These are phyloP conservation scores for Phyllotreta striolata DNA, from an alignment of 2,888 invertebrate genomes.

Conservation along the genomic window DNA sequence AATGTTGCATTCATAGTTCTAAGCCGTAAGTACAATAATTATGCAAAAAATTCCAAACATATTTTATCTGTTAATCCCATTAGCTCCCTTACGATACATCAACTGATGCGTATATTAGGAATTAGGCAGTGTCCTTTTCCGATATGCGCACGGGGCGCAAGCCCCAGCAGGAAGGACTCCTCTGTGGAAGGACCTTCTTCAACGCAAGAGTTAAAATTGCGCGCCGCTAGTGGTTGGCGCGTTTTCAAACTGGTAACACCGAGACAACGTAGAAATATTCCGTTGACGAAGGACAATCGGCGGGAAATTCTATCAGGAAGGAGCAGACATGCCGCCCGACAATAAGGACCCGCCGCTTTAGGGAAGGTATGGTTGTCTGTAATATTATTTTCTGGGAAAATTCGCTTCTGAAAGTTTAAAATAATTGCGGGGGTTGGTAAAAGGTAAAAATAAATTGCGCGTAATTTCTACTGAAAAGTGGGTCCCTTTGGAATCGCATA, in stretches of 20 bases:
- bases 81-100: background rate
- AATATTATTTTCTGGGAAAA: background rate
- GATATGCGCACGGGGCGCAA: slow-evolving; percentile 31
- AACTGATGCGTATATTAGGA: slow-evolving; percentile 1
- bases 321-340: slow-evolving; percentile 56
- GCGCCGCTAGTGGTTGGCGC: slow-evolving; percentile 45
- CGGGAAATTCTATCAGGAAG: background rate
- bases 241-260: slow-evolving; percentile 46
- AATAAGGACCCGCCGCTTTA: slow-evolving; percentile 12
- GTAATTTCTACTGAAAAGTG: too few species aligned
- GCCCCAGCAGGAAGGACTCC: slow-evolving; percentile 30
- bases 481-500: too few species aligned
- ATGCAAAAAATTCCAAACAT: too few species aligned
- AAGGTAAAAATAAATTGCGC: too few species aligned
- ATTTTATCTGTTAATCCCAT: too few species aligned
- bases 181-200: slow-evolving; percentile 27
- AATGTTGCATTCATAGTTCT: too few species aligned
- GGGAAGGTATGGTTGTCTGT: background rate
- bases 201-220: slow-evolving; percentile 23
- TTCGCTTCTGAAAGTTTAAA: too few species aligned
- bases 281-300: background rate
- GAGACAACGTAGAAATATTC: slow-evolving; percentile 20
- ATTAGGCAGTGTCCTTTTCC: background rate
- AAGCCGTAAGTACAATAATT: too few species aligned
- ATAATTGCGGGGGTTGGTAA: too few species aligned